phyloP scores from a whole-genome alignment of 2,888 invertebrate species.

The Lagria hirta region DNA sequence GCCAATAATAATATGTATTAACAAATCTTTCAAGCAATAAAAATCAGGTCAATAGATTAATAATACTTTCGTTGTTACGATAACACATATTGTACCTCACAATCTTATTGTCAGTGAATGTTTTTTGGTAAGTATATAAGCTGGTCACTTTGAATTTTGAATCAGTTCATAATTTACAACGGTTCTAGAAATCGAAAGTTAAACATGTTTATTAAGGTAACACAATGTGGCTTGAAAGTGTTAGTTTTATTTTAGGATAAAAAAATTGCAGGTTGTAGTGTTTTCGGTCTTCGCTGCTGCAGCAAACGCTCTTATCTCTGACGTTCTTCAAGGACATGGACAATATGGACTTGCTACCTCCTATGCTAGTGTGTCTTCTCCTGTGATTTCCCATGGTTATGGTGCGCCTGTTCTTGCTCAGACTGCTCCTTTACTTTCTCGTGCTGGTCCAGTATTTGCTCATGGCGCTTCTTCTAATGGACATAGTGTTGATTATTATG shows the following conservation, averaged over 20 bases:
- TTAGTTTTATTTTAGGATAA: constrained; percentile 1
- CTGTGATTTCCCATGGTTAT: constrained; percentile 11
- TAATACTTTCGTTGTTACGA: constrained; percentile 25
- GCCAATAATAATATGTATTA: too few species aligned
- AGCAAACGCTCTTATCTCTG: constrained; percentile 54
- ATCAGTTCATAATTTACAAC: constrained; percentile 6
- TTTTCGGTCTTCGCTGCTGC: constrained; percentile 49
- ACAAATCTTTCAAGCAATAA: constrained; percentile 10
- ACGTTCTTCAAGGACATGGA: constrained; percentile 9
- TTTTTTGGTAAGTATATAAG: constrained; percentile 22
- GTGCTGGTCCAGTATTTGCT: constrained; percentile 13
- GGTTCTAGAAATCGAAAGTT: too few species aligned
- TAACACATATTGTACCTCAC: constrained; percentile 13
- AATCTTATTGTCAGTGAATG: constrained; percentile 25
- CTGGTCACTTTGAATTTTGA: constrained; percentile 1
- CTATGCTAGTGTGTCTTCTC: constrained; percentile 1
- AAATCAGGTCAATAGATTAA: constrained; percentile 23
- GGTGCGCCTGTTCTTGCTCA: constrained; percentile 17
- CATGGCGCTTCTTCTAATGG: constrained; percentile 8
- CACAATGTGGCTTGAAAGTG: constrained; percentile 3
- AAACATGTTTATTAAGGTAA: constrained; percentile 20
- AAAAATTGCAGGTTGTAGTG: constrained; percentile 39
- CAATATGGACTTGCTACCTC: constrained; percentile 12
- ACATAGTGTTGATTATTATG: constrained; percentile 26
- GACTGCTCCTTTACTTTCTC: constrained; percentile 15